Evolutionary conservation across 1,140 invertebrate species (phyloP).

Genomic region (Phthorimaea operculella): DNA sequence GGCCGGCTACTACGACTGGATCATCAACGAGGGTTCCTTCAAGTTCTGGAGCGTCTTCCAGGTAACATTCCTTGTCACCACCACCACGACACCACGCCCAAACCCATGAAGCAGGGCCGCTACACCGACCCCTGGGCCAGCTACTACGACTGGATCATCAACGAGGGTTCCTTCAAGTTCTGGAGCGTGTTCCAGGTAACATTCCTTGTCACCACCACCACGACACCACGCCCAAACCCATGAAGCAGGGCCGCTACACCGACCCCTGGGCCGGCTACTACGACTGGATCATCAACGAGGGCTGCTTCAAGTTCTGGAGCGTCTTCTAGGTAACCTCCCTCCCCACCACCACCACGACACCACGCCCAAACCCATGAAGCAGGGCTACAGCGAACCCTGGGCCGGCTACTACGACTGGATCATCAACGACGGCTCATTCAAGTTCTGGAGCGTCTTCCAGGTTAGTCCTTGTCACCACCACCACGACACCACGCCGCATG

Average conservation of each 20-base stretch:
- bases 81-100: constrained; percentile 27
- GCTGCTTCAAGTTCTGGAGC: constrained; percentile 88
- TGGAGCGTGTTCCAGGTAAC: constrained; percentile 84
- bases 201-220: constrained; percentile 23
- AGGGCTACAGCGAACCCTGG: constrained; percentile 72
- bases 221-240: constrained; percentile 20
- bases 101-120: constrained; percentile 20
- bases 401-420: constrained; percentile 84
- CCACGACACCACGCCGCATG: constrained; percentile 20
- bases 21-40: constrained; percentile 86
- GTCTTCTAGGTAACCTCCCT: constrained; percentile 75
- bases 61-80: constrained; percentile 55
- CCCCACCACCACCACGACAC: constrained; percentile 29
- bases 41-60: constrained; percentile 89
- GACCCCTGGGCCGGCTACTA: constrained; percentile 83
- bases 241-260: constrained; percentile 41
- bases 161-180: constrained; percentile 87
- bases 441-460: constrained; percentile 88
- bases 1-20: constrained; percentile 83
- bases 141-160: constrained; percentile 87
- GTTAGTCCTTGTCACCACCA: constrained; percentile 53
- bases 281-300: constrained; percentile 86
- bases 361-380: constrained; percentile 2
- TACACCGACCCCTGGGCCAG: constrained; percentile 76
- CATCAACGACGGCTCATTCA: constrained; percentile 86